Percentiles rank a stretch among this genome's conserved stretches.
phyloP scores from a whole-genome alignment of 2,888 invertebrate genomes.

The Tipula confusa region DNA sequence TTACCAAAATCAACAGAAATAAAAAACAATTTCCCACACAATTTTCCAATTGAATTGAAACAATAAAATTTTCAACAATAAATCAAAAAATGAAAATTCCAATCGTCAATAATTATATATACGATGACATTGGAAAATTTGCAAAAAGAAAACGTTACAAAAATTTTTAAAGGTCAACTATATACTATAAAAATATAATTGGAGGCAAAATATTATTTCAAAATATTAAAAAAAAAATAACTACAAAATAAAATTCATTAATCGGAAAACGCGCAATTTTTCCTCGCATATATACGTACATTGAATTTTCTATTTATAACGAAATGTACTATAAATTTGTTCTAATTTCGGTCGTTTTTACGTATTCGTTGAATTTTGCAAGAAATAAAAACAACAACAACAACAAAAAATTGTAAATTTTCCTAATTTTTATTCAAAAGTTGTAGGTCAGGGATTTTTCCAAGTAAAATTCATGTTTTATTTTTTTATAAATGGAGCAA shows the following conservation, averaged over 20 bases:
- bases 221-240: not conserved
- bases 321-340: not conserved
- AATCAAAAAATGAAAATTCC: not conserved
- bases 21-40: too few species aligned
- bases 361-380: not conserved
- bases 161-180: not conserved
- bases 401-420: not conserved
- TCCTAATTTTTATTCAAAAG: not conserved
- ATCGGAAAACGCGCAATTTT: not conserved
- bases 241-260: not conserved
- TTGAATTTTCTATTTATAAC: not conserved
- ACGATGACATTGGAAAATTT: slow-evolving; percentile 14
- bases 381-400: not conserved
- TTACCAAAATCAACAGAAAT: too few species aligned
- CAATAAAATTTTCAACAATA: not conserved
- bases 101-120: not conserved
- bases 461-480: not conserved
- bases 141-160: slow-evolving; percentile 8
- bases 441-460: slow-evolving; percentile 20
- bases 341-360: not conserved
- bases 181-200: too few species aligned
- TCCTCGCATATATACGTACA: too few species aligned
- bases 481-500: not conserved
- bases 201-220: not conserved
- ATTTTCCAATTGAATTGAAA: not conserved